Base-by-base conservation (phyloP, 2,113 vertebrate genomes). In the Charina bottae region DNA sequence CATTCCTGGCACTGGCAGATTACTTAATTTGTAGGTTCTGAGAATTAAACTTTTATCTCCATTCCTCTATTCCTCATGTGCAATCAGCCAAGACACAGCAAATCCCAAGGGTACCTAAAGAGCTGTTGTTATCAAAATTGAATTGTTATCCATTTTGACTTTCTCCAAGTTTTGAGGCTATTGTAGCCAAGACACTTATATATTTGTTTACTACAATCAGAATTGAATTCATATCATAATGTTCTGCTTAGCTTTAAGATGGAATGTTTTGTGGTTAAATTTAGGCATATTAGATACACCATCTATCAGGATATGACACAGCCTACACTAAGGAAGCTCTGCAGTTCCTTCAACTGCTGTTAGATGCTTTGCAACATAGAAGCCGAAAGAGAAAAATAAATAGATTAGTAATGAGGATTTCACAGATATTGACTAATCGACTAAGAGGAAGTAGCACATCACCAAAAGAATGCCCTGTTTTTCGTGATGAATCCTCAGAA, bases 381-480 rank as follows among this genome's bases (percentile, higher is more conserved):
- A 26, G 92, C 24, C 49, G 17, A 55, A 13, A 94, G n/a, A 89
- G 54, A 24, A 19, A 12, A 56, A 88, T 53, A 89, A 26, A 85
- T 88, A 59, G 90, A 90, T 26, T 91, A 90, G 92, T 60, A 91
- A 42, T 42, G 93, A 88, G 60, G 93, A 13, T 0, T 6, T 54
- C 21, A 72, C 87, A 89, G 7, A 4, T 92, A 90, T 88, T 83
- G 84, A 93, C 89, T 54, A 49, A 56, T 55, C 0, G 54, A 92
- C 87, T 87, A 21, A 92, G 26, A 46, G 90, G 62, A 89, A 94
- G 88, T 8, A 93, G 93, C 92, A 93, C 46, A 42, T 33, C 49
- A 6, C 83, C 1, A 84, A 88, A 89, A 59, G 28, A 92, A 68
- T 12, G 1, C 60, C 2, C 84, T 0, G 0, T 6, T 55, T 46